Conservation (phyloP, 2,888 invertebrate genomes). For the Caenorhabditis imperialis region DNA sequence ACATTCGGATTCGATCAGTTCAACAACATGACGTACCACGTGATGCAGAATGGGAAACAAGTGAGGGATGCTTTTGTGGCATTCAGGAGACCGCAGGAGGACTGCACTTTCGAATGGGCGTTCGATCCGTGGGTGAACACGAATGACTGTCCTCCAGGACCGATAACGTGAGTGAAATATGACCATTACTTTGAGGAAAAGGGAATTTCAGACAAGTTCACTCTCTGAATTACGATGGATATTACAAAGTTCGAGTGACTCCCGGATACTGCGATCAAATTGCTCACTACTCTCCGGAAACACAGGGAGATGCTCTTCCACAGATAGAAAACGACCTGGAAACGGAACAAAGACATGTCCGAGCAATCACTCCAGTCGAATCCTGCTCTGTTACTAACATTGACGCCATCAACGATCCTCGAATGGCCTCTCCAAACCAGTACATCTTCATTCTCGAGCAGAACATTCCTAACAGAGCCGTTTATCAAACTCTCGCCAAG, state of each 20-base stretch:
- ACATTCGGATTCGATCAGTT: conserved; percentile 33
- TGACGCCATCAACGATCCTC: conserved; percentile 28
- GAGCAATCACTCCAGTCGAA: conserved; percentile 9
- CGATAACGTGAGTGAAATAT: conserved; percentile 17
- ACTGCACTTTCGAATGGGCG: conserved; percentile 34
- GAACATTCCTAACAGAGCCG: conserved; percentile 1
- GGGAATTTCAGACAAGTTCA: conserved; percentile 25
- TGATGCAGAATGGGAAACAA: conserved; percentile 8
- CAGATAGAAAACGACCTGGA: neutral
- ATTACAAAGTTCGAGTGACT: conserved; percentile 25
- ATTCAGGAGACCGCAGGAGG: conserved; percentile 24
- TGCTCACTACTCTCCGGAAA: conserved; percentile 31
- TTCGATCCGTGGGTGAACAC: conserved; percentile 37
- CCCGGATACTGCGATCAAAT: conserved; percentile 37
- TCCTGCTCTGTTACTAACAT: conserved; percentile 14
- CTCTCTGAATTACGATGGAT: conserved; percentile 8
- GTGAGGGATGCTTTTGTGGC: conserved; percentile 17
- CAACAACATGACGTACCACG: conserved; percentile 22
- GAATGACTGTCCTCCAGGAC: conserved; percentile 33
- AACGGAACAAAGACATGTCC: neutral
- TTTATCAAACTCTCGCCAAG: conserved; percentile 9
- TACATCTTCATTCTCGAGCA: conserved; percentile 32
- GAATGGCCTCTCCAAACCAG: conserved; percentile 20
- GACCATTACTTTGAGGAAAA: neutral
- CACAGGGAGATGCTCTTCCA: conserved; percentile 12